Evolutionary conservation across 2,888 invertebrate species (phyloP).

Genomic region (Nudaria mundana): DNA sequence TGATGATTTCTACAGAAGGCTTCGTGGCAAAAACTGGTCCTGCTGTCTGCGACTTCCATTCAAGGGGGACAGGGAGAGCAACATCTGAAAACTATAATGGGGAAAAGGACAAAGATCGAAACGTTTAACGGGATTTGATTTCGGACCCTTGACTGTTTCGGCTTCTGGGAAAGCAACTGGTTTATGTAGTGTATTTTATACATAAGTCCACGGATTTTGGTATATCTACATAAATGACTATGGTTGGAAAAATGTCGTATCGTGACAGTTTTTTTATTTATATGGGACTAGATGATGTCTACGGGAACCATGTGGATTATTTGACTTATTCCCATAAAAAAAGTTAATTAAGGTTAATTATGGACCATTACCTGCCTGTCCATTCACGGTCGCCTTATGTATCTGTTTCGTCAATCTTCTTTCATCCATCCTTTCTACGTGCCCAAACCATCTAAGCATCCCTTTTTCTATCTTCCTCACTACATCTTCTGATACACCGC

Average conservation of each 20-base stretch:
- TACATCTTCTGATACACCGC: no score
- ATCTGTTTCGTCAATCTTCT: no score
- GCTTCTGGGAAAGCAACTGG: constrained; percentile 33
- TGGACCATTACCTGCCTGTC: no score
- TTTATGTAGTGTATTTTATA: constrained; percentile 12
- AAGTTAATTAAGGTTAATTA: no score
- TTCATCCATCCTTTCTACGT: no score
- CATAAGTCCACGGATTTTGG: neutral
- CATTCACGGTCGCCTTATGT: no score
- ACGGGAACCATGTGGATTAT: no score
- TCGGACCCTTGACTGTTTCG: constrained; percentile 32
- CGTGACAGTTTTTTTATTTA: neutral
- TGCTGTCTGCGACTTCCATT: constrained; percentile 69
- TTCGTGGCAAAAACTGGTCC: constrained; percentile 68
- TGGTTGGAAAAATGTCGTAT: neutral
- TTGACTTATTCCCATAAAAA: no score
- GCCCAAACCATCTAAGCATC: no score
- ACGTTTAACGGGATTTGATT: constrained; percentile 66
- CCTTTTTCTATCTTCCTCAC: no score
- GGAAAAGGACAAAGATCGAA: constrained; percentile 46
- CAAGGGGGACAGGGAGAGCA: constrained; percentile 57
- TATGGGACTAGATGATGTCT: no score
- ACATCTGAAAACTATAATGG: constrained; percentile 20
- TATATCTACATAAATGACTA: neutral
- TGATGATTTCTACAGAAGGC: constrained; percentile 35